Base-by-base conservation (phyloP, 1,140 invertebrate genomes). In the Drosophila gunungcola region DNA sequence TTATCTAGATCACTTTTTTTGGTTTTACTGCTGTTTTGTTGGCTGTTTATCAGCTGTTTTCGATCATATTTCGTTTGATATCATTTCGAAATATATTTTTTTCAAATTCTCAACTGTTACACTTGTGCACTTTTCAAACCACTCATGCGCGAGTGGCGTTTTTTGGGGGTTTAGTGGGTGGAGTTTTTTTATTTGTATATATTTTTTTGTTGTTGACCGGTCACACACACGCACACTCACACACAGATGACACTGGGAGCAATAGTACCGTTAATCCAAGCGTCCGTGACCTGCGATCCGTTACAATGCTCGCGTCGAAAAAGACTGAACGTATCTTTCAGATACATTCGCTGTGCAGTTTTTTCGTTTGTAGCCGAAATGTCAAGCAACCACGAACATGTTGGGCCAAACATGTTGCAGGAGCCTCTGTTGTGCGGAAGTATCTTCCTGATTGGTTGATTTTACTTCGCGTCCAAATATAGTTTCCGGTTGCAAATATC, bases 211-310 rank as follows among this genome's bases (percentile, higher is more conserved):
- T 49, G 36, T 75, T 57, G 49, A 76, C 78, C 83, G 75, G 70
- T 83, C 65, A 57, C 69, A 73, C 52, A 32, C 43, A 73, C 65
- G 36, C 45, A 41, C 48, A 65, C 54, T 29, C 53, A 46, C 60
- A 62, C 25, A 29, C 32, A 62, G 49, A 63, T 69, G 25, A 51
- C 46, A 36, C 73, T 45, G 41, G 43, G 48, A 56, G 45, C 54
- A 52, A 25, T 21, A 41, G 16, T 55, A 53, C 39, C 69, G 60
- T 75, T 63, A 53, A 38, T 58, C 61, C 36, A 39, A 53, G 49
- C 78, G 57, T 86, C 82, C 82, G 82, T 78, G 38, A 48, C 82
- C 58, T 64, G 60, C 53, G 45, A 45, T 64, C 78, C 60, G 53
- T 80, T 62, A 12, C 42, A 73, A 73, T 78, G 51, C 29, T 49